Evolutionary conservation across 2,797 vertebrate genomes (phyloP), one percentile per base, ranked within the genome.

Genomic region (Halcyon smyrnensis): DNA sequence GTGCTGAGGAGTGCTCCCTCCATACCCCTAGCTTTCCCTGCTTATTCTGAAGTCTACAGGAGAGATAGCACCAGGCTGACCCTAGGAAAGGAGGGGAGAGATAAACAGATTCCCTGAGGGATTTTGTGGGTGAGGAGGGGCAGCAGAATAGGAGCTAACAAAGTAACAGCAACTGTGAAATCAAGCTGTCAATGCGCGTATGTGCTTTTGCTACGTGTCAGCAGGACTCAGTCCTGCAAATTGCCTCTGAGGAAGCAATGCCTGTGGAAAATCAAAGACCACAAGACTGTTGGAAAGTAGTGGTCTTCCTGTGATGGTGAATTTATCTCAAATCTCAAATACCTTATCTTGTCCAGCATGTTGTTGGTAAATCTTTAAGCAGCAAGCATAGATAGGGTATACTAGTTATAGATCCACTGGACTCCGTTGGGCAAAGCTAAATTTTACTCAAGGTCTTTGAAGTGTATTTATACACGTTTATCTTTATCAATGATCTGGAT

Each of bases 1-100:
- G 4, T 23, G 9, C 1, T 0, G 39, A 68, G 30, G 20, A 17
- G 20, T 11, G 3, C 25, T 67, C 13, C 10, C 24, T 14, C 0
- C 0, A 2, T 9, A 28, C 34, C 18, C 11, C 5, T 5, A 64
- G 4, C 2, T n/a, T 78, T 37, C 28, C 32, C 10, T 34, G 8
- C 5, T 64, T 64, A 16, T 71, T 53, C 48, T 81, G 60, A 46
- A 65, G 37, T 16, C 25, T 25, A 14, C 75, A 79, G 24, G 32
- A 25, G 43, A 87, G 54, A 43, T 1, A 60, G 15, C n/a, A 70
- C 46, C 12, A 71, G 45, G 5, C 5, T 56, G 16, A 54, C 12
- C 34, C 2, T 23, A 32, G 34, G n/a, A 84, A 65, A 68, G 25
- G 39, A 63, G 6, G 1, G 6, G 9, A 78, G 18, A 69, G 11